Percentiles rank a stretch among this genome's conserved stretches.
Evolutionary conservation across 2,797 vertebrate species (phyloP).

Genomic region (Clarias fuscus): DNA sequence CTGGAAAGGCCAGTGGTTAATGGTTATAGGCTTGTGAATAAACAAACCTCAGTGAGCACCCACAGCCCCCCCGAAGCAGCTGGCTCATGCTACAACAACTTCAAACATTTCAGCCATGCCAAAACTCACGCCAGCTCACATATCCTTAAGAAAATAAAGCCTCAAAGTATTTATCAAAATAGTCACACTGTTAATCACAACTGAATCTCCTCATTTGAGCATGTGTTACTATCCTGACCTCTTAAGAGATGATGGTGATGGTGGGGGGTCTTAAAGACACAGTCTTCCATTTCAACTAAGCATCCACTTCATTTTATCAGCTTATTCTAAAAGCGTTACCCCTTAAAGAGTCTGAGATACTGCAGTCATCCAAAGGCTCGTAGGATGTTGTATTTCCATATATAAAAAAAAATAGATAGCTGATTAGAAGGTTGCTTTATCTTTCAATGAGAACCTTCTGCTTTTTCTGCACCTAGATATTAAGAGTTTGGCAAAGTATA

Average conservation of each 20-base stretch:
- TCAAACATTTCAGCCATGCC: constrained; percentile 58
- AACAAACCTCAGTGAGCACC: constrained; percentile 54
- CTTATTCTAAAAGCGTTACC: constrained; percentile 46
- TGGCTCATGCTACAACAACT: constrained; percentile 51
- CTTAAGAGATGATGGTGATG: constrained; percentile 47
- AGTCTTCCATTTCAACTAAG: constrained; percentile 49
- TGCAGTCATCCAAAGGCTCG: constrained; percentile 11
- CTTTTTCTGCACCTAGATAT: constrained; percentile 36
- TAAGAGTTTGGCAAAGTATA: neutral
- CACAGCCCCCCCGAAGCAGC: constrained; percentile 50
- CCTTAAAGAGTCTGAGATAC: constrained; percentile 30
- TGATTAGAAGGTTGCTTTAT: constrained; percentile 44
- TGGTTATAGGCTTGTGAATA: constrained; percentile 56
- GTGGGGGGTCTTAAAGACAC: constrained; percentile 47
- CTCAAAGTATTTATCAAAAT: constrained; percentile 65
- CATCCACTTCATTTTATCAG: constrained; percentile 43
- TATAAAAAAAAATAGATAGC: constrained; percentile 27
- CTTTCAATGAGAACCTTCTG: constrained; percentile 20
- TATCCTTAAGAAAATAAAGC: constrained; percentile 65
- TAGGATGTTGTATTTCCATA: constrained; percentile 25
- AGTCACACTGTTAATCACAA: constrained; percentile 61
- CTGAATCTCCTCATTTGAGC: constrained; percentile 58
- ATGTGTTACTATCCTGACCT: constrained; percentile 54
- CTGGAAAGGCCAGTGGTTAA: constrained; percentile 51
- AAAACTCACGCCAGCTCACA: constrained; percentile 61